Base-by-base conservation (phyloP, 1,140 invertebrate species). In the Triops longicaudatus region DNA sequence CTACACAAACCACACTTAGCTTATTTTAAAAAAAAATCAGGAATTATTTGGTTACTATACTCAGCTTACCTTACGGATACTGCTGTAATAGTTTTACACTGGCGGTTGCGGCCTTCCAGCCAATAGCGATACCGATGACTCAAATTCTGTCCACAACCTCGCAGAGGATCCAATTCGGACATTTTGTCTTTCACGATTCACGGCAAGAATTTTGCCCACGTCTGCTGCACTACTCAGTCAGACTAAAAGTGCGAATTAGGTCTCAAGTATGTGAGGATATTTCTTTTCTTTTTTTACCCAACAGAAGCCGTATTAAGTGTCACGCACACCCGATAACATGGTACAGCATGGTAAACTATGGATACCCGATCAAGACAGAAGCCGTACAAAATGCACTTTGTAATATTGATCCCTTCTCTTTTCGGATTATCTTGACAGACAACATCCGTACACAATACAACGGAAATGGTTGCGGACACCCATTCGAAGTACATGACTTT, bases 121-220 rank as follows among this genome's bases (percentile, higher is more conserved):
- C 50, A 63, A 22, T 63, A 63, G 14, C 50, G 50, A 17, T 63
- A 63, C 9, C 50, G 50, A 14, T 63, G 50, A 63, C 50, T 63
- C 50, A 63, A 63, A 63, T 9, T 63, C 7, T 63, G 50, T 63
- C 50, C 50, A 63, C 50, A 75, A 26, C 74, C 74, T 43, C 74
- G 63, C 74, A 75, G 44, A 17, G 74, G 74, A 75, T 75, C 74
- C 74, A 75, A 63, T 63, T 75, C 74, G 22, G 74, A 75, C 74
- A 75, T 75, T 17, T 41, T 37, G 31, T 37, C 2, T 37, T 63
- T 63, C 50, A 9, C 50, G 9, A 63, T 14, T 63, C n/a, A n/a
- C n/a, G n/a, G n/a, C n/a, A n/a, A n/a, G n/a, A 63, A 63, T 1
- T 63, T 63, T 14, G 22, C 50, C 17, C 50, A 63, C 50, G 50